Evolutionary conservation across 2,113 vertebrate species (phyloP).

Genomic region (Columba janthina): DNA sequence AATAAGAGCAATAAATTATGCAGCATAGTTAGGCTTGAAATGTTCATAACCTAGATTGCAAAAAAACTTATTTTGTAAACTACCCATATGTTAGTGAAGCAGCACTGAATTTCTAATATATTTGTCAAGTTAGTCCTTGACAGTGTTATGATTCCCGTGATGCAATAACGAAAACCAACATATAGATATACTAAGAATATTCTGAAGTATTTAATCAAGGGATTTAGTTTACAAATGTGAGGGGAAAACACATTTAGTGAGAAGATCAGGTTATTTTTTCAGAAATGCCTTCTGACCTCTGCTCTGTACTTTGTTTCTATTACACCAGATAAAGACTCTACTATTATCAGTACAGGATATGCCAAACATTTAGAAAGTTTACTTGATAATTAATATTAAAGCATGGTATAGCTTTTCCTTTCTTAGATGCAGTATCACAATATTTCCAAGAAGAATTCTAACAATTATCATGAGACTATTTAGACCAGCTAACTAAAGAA

Average conservation of each 20-base stretch:
- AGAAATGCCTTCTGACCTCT: background rate
- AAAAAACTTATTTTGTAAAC: background rate
- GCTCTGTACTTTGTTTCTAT: background rate
- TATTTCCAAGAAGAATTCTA: background rate
- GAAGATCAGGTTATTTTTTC: background rate
- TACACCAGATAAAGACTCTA: background rate
- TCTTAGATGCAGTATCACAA: background rate
- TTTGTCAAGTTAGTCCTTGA: background rate
- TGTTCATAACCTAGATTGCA: background rate
- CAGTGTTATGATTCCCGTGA: background rate
- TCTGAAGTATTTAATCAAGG: background rate
- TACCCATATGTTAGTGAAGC: background rate
- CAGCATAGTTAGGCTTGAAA: background rate
- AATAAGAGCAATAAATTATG: background rate
- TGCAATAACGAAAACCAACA: background rate
- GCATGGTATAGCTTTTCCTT: background rate
- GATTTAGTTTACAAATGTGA: background rate
- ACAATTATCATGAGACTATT: background rate
- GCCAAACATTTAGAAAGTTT: background rate
- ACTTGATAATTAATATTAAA: background rate
- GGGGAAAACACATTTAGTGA: background rate
- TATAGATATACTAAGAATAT: background rate
- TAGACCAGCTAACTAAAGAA: background rate
- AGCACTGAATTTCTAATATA: background rate
- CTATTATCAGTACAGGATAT: background rate